Base-by-base conservation (phyloP, 2,888 invertebrate genomes). In the Synergus laeviventris region DNA sequence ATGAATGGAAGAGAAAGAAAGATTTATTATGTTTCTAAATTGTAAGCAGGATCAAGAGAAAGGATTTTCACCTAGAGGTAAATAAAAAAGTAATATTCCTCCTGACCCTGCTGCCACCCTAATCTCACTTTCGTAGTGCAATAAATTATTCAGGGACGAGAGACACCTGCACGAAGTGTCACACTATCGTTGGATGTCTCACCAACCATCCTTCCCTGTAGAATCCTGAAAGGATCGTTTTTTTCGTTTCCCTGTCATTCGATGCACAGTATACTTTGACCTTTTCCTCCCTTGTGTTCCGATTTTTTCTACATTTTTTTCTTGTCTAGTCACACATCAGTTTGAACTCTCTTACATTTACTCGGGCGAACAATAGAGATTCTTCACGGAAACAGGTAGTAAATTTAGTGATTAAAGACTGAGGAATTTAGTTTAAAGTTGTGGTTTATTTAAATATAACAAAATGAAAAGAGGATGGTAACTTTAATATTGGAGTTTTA, bases 71-170 rank as follows among this genome's bases (percentile, higher is more conserved):
- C 16, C 18, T 54, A 49, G 49, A 70, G 16, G 24, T 70, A 70
- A 49, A 70, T 70, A n/a, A 70, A 70, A 31, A 12, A 16, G n/a
- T 1, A 11, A 70, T 45, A 70, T 49, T 70, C n/a, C n/a, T 5
- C 31, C 70, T 70, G 70, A 45, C 49, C 49, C 49, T 70, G 18
- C 36, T 49, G 31, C n/a, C 31, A 36, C 12, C 49, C 49, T 49
- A 70, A 49, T 70, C 49, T 70, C 36, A 31, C 70, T 24, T 70
- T 70, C 70, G 70, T 24, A 70, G 70, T 36, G 31, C 70, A 49
- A 70, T 70, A 70, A 70, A 70, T 70, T 70, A 70, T 49, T 70
- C 49, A 49, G 36, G 18, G 18, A 70, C 49, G 14, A 36, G 45
- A 70, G 36, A n/a, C 49, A 49, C 49, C 31, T 49, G 49, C 36